These are phyloP conservation scores for Okamejei kenojei DNA, from an alignment of 2,797 vertebrate genomes.

Conservation along the genomic window DNA sequence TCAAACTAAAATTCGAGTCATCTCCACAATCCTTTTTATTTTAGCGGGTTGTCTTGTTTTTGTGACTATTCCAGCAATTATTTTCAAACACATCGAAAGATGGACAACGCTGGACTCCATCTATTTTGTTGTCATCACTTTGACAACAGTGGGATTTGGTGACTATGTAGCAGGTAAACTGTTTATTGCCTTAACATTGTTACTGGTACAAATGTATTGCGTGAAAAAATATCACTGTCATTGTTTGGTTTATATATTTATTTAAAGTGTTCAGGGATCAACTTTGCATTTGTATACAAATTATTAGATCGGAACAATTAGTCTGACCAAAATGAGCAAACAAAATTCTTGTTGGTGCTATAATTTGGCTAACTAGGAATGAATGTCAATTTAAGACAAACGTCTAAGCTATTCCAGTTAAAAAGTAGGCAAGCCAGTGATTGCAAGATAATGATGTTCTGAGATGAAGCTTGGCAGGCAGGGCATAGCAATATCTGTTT, in stretches of 20 bases:
- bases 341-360: not conserved
- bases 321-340: not conserved
- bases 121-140: constrained; percentile 95
- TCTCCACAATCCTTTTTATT: constrained; percentile 91
- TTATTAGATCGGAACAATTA: not conserved
- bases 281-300: not conserved
- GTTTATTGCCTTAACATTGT: not conserved
- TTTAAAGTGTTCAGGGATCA: not conserved
- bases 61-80: constrained; percentile 87
- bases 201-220: not conserved
- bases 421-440: not conserved
- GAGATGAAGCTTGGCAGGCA: not conserved
- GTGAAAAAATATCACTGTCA: not conserved
- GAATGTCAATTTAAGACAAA: not conserved
- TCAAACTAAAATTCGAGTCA: constrained; percentile 95
- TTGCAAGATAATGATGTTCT: not conserved
- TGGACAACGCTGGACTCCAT: constrained; percentile 91
- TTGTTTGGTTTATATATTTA: not conserved
- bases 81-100: constrained; percentile 88
- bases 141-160: constrained; percentile 93
- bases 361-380: not conserved
- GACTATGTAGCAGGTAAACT: constrained; percentile 92
- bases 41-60: constrained; percentile 90
- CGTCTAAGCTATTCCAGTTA: not conserved
- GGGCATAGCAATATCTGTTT: not conserved